Evolutionary conservation across 2,888 invertebrate genomes (phyloP), one percentile per base, ranked within the genome.

Genomic region (Chymomyza fuscimana): DNA sequence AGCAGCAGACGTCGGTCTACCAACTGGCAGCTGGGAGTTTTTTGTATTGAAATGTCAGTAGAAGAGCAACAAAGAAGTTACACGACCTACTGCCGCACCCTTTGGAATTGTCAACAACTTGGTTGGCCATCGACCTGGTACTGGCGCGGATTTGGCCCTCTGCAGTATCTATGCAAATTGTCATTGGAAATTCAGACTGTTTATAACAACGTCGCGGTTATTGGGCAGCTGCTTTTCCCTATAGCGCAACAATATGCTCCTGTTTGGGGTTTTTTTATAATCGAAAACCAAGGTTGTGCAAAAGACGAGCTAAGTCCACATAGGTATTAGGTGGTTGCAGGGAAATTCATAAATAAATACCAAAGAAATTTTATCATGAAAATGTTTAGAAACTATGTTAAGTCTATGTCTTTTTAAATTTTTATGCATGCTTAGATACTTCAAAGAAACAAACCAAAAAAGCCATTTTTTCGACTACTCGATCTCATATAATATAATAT

Each of bases 121-220:
- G 52, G 16, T 65, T 25, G 29, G 40, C 40, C 40, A 46, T 1
- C 40, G 40, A 46, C 40, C 5, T 46, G 40, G 40, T 4, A 46
- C 12, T 1, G 40, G 40, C 40, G 40, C 12, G 29, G 32, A 16
- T 51, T 51, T 16, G 16, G 22, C 22, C 19, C 10, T 9, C 54
- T 19, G 54, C n/a, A 54, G 22, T n/a, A 65, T 65, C 59, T 46
- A 65, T 59, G 65, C 58, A 65, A 65, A 65, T 65, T 65, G 50
- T 58, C 65, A 19, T 12, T 16, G 65, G 32, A 62, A 62, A 46
- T 46, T 6, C 40, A 7, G 40, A 46, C 10, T 12, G 40, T 46
- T 46, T 46, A 46, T 46, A 7, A 1, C 12, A 46, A 10, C 12
- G 40, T 7, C 2, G 10, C 12, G 10, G 40, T 12, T 12, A 46